Conservation (phyloP, 2,113 vertebrate genomes). For the Oreotrochilus melanogaster region DNA sequence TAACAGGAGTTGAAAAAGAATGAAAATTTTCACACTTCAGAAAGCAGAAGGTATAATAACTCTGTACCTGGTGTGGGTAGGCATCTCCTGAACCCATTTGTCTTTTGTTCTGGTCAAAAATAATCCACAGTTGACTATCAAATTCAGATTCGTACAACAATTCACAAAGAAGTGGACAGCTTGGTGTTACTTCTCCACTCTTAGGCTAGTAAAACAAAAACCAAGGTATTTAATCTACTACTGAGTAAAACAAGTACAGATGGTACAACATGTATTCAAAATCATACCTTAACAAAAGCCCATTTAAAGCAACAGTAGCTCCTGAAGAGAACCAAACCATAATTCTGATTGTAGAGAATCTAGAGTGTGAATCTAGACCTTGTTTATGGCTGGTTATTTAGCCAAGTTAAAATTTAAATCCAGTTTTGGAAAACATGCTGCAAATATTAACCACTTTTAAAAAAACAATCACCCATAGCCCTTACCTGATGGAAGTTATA, state of each 20-base stretch:
- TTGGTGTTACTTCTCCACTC: slow-evolving; percentile 96
- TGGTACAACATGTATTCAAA: neutral
- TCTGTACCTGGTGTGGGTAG: slow-evolving; percentile 95
- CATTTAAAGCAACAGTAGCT: neutral
- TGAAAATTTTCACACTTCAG: neutral
- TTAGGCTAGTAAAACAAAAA: slow-evolving; percentile 84
- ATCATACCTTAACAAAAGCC: neutral
- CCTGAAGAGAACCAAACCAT: neutral
- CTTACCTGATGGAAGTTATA: slow-evolving; percentile 95
- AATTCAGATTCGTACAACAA: slow-evolving; percentile 96
- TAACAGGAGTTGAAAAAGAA: neutral
- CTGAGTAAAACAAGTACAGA: neutral
- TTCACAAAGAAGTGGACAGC: slow-evolving; percentile 95
- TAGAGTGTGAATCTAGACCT: neutral
- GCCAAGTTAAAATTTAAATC: neutral
- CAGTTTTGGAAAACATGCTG: neutral
- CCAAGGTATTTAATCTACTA: neutral
- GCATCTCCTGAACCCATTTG: slow-evolving; percentile 96
- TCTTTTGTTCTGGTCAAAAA: slow-evolving; percentile 98
- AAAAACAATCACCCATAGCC: neutral
- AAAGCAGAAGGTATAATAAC: neutral
- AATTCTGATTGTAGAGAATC: neutral
- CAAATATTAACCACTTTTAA: neutral
- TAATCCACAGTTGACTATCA: slow-evolving; percentile 98
- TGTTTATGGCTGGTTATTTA: neutral